Evolutionary conservation across 2,797 vertebrate genomes (phyloP).

Genomic region (Premnoplex brunnescens): DNA sequence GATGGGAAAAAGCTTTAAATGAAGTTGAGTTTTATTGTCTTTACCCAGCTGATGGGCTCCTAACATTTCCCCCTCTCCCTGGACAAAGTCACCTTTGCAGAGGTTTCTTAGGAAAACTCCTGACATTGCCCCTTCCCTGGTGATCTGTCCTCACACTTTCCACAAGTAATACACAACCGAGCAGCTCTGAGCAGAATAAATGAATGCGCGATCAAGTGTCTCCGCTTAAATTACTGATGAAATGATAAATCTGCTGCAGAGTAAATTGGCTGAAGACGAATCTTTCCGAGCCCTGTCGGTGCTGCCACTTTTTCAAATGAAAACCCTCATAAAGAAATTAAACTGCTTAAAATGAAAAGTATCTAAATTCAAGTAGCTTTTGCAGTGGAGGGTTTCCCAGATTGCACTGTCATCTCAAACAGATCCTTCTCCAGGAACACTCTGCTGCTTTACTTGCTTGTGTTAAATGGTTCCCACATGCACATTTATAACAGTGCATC

Average conservation of each 20-base stretch:
- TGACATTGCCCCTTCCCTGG: not conserved
- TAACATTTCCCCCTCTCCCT: not conserved
- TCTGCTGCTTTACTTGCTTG: not conserved
- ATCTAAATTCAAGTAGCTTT: not conserved
- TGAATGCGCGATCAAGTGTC: not conserved
- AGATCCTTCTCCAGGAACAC: not conserved
- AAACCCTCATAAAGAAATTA: slow-evolving; percentile 48
- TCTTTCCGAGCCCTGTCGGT: not conserved
- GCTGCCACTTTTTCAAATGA: slow-evolving; percentile 42
- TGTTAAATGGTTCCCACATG: not conserved
- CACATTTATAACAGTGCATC: not conserved
- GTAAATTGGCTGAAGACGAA: slow-evolving; percentile 22
- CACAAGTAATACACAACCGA: not conserved
- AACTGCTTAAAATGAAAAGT: slow-evolving; percentile 12
- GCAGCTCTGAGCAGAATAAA: not conserved
- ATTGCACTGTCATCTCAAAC: not conserved
- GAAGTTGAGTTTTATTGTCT: not conserved
- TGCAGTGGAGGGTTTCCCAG: not conserved
- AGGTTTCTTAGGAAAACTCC: not conserved
- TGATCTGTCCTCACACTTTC: not conserved
- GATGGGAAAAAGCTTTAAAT: not conserved
- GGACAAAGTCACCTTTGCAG: not conserved
- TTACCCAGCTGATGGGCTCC: not conserved
- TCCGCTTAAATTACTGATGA: slow-evolving; percentile 47
- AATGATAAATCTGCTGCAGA: slow-evolving; percentile 42